A percentile compares a stretch with the other conserved stretches of the same genome.
phyloP scores from a whole-genome alignment of 2,888 invertebrate species.

The Ischnura elegans region DNA sequence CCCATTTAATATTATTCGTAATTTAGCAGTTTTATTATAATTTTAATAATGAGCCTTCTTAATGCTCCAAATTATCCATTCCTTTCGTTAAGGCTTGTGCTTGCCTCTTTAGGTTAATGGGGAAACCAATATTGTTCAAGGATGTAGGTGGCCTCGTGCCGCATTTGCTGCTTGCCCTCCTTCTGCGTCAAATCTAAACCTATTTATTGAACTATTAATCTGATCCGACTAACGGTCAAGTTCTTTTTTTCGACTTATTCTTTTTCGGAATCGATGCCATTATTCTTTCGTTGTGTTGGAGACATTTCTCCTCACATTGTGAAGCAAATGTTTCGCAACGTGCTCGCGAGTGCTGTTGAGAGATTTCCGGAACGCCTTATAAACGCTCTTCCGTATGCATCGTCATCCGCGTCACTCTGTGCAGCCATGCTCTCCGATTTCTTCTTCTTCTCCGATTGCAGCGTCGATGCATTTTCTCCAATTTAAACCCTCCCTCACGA shows the following conservation, averaged over 20 bases:
- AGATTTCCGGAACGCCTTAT: not conserved
- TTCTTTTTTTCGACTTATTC: not conserved
- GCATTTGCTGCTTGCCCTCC: not conserved
- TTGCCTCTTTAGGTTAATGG: no score
- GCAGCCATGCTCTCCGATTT: not conserved
- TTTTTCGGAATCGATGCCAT: not conserved
- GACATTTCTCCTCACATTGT: not conserved
- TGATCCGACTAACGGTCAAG: not conserved
- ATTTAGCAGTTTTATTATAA: no score
- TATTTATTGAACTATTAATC: not conserved
- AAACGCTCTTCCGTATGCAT: conserved; percentile 6
- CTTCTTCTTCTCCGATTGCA: no score
- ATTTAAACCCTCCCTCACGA: conserved; percentile 2
- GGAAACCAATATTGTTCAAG: no score
- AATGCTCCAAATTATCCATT: no score
- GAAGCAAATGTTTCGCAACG: not conserved
- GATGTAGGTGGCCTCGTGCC: no score
- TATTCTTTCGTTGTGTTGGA: not conserved
- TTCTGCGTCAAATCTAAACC: not conserved
- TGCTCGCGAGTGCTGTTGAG: not conserved
- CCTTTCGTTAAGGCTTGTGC: no score
- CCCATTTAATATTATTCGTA: no score
- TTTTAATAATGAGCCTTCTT: no score
- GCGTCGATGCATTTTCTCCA: not conserved
- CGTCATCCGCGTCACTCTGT: not conserved